A percentile compares a stretch with the other conserved stretches of the same genome.
These are phyloP conservation scores for Fistularia commersonii DNA, from an alignment of 2,797 vertebrate species.

Conservation along the genomic window DNA sequence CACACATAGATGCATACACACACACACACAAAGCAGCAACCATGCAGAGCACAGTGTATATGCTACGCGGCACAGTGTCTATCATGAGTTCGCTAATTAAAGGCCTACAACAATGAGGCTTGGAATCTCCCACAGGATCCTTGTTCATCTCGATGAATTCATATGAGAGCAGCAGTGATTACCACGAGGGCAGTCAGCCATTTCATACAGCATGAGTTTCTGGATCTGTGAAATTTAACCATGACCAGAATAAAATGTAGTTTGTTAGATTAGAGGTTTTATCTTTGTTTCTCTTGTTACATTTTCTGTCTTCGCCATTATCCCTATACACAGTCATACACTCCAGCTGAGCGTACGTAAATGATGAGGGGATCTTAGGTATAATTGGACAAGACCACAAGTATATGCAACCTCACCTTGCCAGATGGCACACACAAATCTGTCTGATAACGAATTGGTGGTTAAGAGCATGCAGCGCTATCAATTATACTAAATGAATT, in stretches of 20 bases:
- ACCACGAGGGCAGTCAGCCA: slow-evolving; percentile 46
- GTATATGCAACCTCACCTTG: too few relatives aligned
- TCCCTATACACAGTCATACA: too few relatives aligned
- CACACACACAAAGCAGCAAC: too few relatives aligned
- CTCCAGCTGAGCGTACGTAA: too few relatives aligned
- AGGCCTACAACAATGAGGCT: slow-evolving; percentile 42
- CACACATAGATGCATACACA: too few relatives aligned
- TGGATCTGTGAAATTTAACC: slow-evolving; percentile 24
- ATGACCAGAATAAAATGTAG: slow-evolving; percentile 42
- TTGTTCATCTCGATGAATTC: slow-evolving; percentile 63
- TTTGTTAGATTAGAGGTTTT: slow-evolving; percentile 23
- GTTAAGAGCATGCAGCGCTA: too few relatives aligned
- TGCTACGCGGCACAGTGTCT: slow-evolving; percentile 23
- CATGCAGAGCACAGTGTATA: slow-evolving; percentile 1
- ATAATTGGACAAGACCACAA: too few relatives aligned
- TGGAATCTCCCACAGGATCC: slow-evolving; percentile 50
- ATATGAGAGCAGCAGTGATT: slow-evolving; percentile 60
- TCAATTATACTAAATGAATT: too few relatives aligned
- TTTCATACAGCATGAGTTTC: slow-evolving; percentile 33
- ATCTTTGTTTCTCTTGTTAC: not conserved
- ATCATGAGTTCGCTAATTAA: slow-evolving; percentile 58
- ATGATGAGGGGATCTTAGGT: too few relatives aligned
- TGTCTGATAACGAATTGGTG: too few relatives aligned
- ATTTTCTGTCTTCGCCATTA: not conserved
- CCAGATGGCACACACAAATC: too few relatives aligned